Conservation (phyloP, 2,888 invertebrate genomes). For the Metalampra italica region DNA sequence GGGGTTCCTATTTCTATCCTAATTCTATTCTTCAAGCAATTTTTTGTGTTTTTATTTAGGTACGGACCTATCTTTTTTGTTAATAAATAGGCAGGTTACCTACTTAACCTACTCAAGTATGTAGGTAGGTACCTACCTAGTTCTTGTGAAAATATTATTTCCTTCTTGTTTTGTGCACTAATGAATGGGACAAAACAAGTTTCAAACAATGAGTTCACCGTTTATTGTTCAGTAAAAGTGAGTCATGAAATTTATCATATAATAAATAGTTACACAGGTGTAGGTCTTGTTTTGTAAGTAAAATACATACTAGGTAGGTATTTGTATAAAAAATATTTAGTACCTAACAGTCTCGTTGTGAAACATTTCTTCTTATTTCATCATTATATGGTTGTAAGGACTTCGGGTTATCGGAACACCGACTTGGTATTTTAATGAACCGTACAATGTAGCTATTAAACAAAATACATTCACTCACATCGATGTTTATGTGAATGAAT, state of each 20-base stretch:
- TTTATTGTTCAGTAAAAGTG: neutral
- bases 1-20: too few relatives aligned
- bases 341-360: neutral
- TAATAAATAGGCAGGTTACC: too few relatives aligned
- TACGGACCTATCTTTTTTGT: too few relatives aligned
- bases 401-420: neutral
- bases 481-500: too few relatives aligned
- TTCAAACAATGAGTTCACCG: conserved; percentile 1
- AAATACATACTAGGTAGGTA: too few relatives aligned
- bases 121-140: too few relatives aligned
- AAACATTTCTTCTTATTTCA: conserved; percentile 6
- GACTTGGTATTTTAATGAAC: conserved; percentile 1
- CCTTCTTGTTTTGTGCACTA: too few relatives aligned
- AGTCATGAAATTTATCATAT: neutral
- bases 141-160: neutral
- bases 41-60: too few relatives aligned
- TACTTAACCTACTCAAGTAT: too few relatives aligned
- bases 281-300: neutral
- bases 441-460: neutral
- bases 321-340: neutral
- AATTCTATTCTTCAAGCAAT: too few relatives aligned
- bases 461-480: too few relatives aligned
- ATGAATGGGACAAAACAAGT: neutral
- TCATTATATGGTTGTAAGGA: neutral
- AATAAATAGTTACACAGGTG: neutral